phyloP scores from a whole-genome alignment of 2,888 invertebrate species.

The Lithophane leautieri region DNA sequence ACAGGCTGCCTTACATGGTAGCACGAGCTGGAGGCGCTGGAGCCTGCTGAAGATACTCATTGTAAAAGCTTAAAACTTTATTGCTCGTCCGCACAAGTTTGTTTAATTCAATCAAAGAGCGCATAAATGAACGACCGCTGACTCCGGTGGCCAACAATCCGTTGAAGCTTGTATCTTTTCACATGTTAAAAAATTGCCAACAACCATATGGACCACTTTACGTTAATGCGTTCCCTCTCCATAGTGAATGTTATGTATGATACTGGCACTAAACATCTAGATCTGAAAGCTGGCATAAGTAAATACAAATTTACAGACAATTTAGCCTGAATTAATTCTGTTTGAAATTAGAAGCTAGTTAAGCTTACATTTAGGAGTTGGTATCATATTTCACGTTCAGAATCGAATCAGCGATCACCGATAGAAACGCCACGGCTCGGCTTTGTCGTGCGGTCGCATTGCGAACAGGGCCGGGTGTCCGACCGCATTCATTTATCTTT shows the following conservation, averaged over 20 bases:
- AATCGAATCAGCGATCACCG: slow-evolving; percentile 43
- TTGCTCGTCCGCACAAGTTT: slow-evolving; percentile 46
- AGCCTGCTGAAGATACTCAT: slow-evolving; percentile 27
- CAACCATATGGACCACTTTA: slow-evolving; percentile 62
- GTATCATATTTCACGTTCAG: slow-evolving; percentile 43
- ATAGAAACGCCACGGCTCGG: slow-evolving; percentile 36
- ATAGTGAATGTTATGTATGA: slow-evolving; percentile 60
- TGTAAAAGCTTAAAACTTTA: slow-evolving; percentile 57
- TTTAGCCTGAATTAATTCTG: slow-evolving; percentile 23
- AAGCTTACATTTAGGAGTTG: slow-evolving; percentile 10
- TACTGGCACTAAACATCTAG: slow-evolving; percentile 45
- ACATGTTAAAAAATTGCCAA: slow-evolving; percentile 52
- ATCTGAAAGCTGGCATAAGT: slow-evolving; percentile 44
- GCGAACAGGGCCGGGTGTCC: slow-evolving; percentile 58
- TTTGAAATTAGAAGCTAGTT: slow-evolving; percentile 30
- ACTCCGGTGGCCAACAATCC: slow-evolving; percentile 43
- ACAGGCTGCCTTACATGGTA: slow-evolving; percentile 49
- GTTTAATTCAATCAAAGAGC: slow-evolving; percentile 55
- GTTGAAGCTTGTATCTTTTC: slow-evolving; percentile 56
- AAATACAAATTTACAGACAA: slow-evolving; percentile 25
- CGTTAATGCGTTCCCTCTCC: slow-evolving; percentile 57
- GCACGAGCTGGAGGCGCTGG: slow-evolving; percentile 14
- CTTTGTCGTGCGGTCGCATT: slow-evolving; percentile 55
- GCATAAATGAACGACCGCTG: slow-evolving; percentile 44
- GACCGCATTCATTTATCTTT: slow-evolving; percentile 69